Base-by-base conservation (phyloP, 2,797 vertebrate genomes). In the Tamandua tetradactyla region DNA sequence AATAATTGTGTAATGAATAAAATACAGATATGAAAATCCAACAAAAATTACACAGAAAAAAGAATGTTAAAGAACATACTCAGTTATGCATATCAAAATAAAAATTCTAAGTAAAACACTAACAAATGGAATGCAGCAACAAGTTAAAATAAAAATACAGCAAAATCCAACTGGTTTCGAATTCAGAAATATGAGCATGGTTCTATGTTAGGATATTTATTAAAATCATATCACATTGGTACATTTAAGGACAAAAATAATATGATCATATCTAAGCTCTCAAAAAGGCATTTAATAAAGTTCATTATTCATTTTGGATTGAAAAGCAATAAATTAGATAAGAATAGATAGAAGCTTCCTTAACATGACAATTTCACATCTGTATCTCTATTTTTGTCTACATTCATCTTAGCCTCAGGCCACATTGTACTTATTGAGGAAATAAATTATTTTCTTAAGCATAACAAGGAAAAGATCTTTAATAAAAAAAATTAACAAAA, bases 331-430 rank as follows among this genome's bases (percentile, higher is more conserved):
- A 42, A 81, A 47, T 6, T 69, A 18, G 27, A 2, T 87, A 61
- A 71, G 18, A 72, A 79, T n/a, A 83, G 27, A 49, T 83, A 7
- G 0, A 78, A 18, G 40, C 66, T 93, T 83, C 62, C 57, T 55
- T 78, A 83, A 91, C 12, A n/a, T 40, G 44, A 71, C 8, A 47
- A 82, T 49, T 35, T 75, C 25, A 71, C 4, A 20, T 82, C 20
- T 22, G 6, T 66, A 42, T 91, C 42, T 81, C n/a, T 79, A 72
- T 83, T 90, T 95, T 86, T 86, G n/a, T 69, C 44, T 78, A 10
- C 82, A 44, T 66, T 2, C n/a, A 55, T 57, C 23, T 93, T 20
- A 71, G 40, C 27, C 10, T 13, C 71, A 74, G 88, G 25, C 23
- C 15, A 52, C 52, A 71, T 74, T 72, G 93, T 74, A 78, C 55